Base-by-base conservation (phyloP, 2,797 vertebrate genomes). In the Spondyliosoma cantharus region DNA sequence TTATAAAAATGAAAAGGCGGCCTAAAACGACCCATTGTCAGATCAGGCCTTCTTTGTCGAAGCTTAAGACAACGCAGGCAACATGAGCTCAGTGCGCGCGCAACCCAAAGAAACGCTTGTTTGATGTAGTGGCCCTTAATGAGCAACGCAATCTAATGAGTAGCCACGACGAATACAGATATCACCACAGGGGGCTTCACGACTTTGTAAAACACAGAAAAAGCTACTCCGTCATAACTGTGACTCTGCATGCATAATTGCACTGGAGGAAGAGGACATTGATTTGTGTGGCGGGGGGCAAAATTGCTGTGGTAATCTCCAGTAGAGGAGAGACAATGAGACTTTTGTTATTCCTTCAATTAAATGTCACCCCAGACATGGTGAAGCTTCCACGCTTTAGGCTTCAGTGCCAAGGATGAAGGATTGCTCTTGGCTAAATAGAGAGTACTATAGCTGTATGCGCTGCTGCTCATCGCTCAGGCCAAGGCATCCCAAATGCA, bases 91-190 rank as follows among this genome's bases (percentile, higher is more conserved):
- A 37, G 67, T 14, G 67, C 12, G 49, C 64, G 76, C 50, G 79
- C 67, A 83, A 75, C 74, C 64, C 50, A 71, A 76, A 64, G 68
- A 67, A 37, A 69, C 0, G n/a, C 49, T 54, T 68, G 81, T 90
- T 92, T 92, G 90, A 91, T 91, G 87, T 84, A 71, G 74, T 74
- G 69, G 71, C 56, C 65, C 64, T 75, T 86, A 90, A 93, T 82
- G 82, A 93, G 82, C 77, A 65, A 74, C 15, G 3, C 80, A 69
- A 76, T 80, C 74, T 92, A 92, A 93, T 90, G 89, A 92, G 92
- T 85, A 81, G 76, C 86, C 67, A 50, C 52, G 77, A 43, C 15
- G 48, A 82, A 86, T 87, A 81, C 80, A 77, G 81, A 87, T 73
- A 85, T 76, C 59, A 74, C 89, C 83, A 76, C 29, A 2, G 84